Evolutionary conservation across 2,797 vertebrate genomes (phyloP).

Genomic region (Salmo trutta): DNA sequence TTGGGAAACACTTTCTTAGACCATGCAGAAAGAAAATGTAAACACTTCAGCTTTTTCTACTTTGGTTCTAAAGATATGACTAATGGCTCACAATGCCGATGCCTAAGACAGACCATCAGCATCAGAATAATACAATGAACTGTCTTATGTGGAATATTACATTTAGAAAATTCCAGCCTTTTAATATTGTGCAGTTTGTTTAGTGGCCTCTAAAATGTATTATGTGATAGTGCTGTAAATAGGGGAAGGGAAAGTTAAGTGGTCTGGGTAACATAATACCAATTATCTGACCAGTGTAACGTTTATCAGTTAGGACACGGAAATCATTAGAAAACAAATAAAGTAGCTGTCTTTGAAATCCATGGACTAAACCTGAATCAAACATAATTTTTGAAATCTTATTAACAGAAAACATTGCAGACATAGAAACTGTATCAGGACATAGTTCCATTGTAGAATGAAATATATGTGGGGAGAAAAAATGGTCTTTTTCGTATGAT

Average conservation of each 20-base stretch:
- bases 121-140: slow-evolving; percentile 37
- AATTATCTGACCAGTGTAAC: slow-evolving; percentile 68
- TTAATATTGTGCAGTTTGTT: slow-evolving; percentile 65
- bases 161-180: slow-evolving; percentile 42
- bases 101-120: slow-evolving; percentile 47
- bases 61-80: slow-evolving; percentile 72
- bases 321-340: slow-evolving; percentile 68
- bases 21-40: slow-evolving; percentile 61
- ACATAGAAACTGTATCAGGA: slow-evolving; percentile 98
- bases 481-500: slow-evolving; percentile 62
- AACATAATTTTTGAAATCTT: slow-evolving; percentile 60
- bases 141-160: slow-evolving; percentile 32
- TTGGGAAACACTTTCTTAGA: slow-evolving; percentile 15
- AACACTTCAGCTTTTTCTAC: slow-evolving; percentile 72
- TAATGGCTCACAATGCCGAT: slow-evolving; percentile 44
- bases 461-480: slow-evolving; percentile 79
- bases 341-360: slow-evolving; percentile 74
- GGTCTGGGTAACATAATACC: slow-evolving; percentile 55
- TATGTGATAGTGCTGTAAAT: slow-evolving; percentile 41
- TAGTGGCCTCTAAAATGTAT: slow-evolving; percentile 47
- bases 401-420: slow-evolving; percentile 91
- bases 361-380: slow-evolving; percentile 85
- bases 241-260: slow-evolving; percentile 48
- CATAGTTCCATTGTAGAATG: slow-evolving; percentile 75
- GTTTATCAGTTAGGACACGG: slow-evolving; percentile 65